Base-by-base conservation (phyloP, 92 coral and sea anemone species). In the Umimayanthus kanabou region DNA sequence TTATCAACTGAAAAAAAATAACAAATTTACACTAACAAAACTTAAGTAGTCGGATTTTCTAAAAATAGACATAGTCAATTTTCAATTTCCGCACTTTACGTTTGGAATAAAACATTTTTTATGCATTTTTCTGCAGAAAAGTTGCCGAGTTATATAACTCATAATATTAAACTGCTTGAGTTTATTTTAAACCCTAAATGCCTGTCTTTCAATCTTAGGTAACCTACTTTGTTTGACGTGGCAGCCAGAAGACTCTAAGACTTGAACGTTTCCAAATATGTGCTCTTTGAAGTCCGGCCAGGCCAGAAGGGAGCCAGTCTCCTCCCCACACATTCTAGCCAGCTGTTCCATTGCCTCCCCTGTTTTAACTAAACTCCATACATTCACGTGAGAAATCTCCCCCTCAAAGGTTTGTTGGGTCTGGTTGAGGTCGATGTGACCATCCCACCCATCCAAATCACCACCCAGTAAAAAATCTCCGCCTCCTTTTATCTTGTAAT, bases 281-380 rank as follows among this genome's bases (percentile, higher is more conserved):
- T 74, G 26, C 20, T 2, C 23, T 23, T 39, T 74, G 50, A 74
- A 39, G 47, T 39, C 79, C 20, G 79, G 79, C 79, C 79, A 74
- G 14, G 79, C 79, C 28, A 74, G 79, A 43, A 74, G 25, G n/a
- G 79, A 74, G 1, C 79, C 79, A 33, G 79, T 74, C 13, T 74
- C 79, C 5, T 20, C 49, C 7, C 50, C 47, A 16, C 79, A 74
- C 47, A 74, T 74, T 37, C 25, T 74, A 37, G 79, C 79, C 39
- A 74, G 79, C n/a, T 39, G 4, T 6, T 5, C 11, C 79, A 74
- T 39, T 0, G 11, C 14, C 0, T 9, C 3, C 9, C 0, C 47
- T 9, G 0, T 1, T 23, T 74, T 74, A 16, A 9, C 79, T 1
- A 74, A 22, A 16, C 39, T 43, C 79, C 79, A 74, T 23, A 74